A percentile compares a stretch with the other conserved stretches of the same genome.
Evolutionary conservation across 1,140 invertebrate species (phyloP).

Genomic region (Andrena cerasifolii): DNA sequence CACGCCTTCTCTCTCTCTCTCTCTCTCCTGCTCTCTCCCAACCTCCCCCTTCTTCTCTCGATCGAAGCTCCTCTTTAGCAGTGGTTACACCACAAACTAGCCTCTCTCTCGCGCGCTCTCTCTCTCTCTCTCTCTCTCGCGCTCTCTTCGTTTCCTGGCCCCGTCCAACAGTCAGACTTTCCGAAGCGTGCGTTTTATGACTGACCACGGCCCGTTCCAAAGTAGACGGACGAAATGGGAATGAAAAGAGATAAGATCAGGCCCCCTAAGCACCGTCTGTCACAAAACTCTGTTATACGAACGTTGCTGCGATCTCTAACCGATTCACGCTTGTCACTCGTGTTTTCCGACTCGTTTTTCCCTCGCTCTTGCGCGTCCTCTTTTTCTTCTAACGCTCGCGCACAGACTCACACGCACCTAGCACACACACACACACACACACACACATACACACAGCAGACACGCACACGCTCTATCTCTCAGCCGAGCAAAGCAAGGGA

Average conservation of each 20-base stretch:
- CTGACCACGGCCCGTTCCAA: too few relatives aligned
- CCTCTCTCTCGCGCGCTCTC: slow-evolving; percentile 30
- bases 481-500: not conserved
- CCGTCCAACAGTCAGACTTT: not conserved
- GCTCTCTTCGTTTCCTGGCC: slow-evolving; percentile 15
- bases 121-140: not conserved
- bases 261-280: too few relatives aligned
- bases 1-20: too few relatives aligned
- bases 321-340: slow-evolving; percentile 39
- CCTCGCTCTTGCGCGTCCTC: not conserved
- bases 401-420: not conserved
- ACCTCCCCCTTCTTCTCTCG: slow-evolving; percentile 55
- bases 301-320: slow-evolving; percentile 28
- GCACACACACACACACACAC: not conserved
- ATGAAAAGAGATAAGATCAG: too few relatives aligned
- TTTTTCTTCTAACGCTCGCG: slow-evolving; percentile 20
- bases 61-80: slow-evolving; percentile 74
- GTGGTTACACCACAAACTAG: slow-evolving; percentile 57
- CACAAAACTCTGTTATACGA: not conserved
- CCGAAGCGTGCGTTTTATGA: too few relatives aligned
- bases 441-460: not conserved
- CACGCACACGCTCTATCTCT: slow-evolving; percentile 25
- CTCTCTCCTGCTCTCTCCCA: slow-evolving; percentile 35
- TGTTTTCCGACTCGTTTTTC: slow-evolving; percentile 23
- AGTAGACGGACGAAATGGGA: too few relatives aligned